Conservation (phyloP, 2,113 vertebrate species). For the Acrocephalus arundinaceus region DNA sequence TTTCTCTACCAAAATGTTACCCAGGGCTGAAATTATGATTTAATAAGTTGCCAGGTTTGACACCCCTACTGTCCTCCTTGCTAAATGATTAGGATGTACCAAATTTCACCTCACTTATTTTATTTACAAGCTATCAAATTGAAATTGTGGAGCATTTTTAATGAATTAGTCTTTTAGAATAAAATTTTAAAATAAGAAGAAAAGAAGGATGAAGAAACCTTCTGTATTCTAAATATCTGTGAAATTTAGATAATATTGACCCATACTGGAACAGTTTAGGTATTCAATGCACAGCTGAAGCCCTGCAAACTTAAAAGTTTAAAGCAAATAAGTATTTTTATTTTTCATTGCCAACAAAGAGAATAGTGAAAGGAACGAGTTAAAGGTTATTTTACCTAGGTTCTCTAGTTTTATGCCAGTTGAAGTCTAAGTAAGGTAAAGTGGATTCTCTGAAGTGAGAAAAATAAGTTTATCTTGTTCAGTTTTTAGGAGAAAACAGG, state of each 20-base stretch:
- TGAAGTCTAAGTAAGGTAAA: background rate
- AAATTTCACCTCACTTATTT: background rate
- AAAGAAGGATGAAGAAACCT: background rate
- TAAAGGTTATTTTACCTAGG: background rate
- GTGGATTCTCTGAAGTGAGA: background rate
- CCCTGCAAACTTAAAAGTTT: background rate
- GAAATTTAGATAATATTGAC: background rate
- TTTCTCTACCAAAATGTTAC: background rate
- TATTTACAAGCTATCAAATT: background rate
- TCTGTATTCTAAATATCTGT: background rate
- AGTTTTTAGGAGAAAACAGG: background rate
- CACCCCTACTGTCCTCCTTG: background rate
- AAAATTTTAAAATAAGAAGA: background rate
- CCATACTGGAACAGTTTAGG: background rate
- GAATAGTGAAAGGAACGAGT: rapidly evolving
- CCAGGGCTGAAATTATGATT: background rate
- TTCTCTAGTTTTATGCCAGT: background rate
- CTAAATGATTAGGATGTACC: background rate
- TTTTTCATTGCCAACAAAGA: background rate
- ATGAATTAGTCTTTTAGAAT: background rate
- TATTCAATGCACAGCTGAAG: background rate
- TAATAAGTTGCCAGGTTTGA: background rate
- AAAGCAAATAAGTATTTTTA: background rate
- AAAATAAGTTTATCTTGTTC: background rate
- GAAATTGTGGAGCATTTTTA: background rate